Percentiles rank a stretch among this genome's conserved stretches.
phyloP scores from a whole-genome alignment of 1,140 invertebrate species.

The Bombyx mori region DNA sequence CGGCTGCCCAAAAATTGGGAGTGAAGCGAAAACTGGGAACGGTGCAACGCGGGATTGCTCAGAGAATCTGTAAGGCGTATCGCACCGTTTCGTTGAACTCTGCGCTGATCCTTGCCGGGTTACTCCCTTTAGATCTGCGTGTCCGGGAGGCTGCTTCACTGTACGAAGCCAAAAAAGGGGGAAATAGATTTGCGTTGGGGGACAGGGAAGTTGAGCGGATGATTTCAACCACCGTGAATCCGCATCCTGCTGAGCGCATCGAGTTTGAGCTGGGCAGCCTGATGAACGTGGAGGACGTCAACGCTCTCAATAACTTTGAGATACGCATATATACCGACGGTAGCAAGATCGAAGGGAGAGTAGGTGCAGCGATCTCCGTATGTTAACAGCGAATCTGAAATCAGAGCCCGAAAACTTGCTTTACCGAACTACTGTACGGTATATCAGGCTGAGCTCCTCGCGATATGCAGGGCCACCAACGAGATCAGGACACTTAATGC shows the following conservation, averaged over 20 bases:
- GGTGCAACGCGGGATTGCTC: constrained; percentile 8
- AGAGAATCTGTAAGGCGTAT: constrained; percentile 17
- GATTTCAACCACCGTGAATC: background rate
- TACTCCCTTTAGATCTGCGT: constrained; percentile 19
- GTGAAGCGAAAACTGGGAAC: background rate
- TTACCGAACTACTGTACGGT: constrained; percentile 15
- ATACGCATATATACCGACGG: constrained; percentile 15
- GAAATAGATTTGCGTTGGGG: background rate
- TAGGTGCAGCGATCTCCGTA: constrained; percentile 7
- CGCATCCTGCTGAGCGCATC: constrained; percentile 9
- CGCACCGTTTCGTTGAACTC: constrained; percentile 19
- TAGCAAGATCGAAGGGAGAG: constrained; percentile 14
- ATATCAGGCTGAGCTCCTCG: constrained; percentile 16
- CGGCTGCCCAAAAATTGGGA: background rate
- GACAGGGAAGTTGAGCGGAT: constrained; percentile 14
- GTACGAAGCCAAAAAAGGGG: constrained; percentile 15
- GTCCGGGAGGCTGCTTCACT: constrained; percentile 15
- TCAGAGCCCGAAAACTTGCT: constrained; percentile 8
- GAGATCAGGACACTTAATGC: too few relatives aligned
- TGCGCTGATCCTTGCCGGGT: constrained; percentile 15
- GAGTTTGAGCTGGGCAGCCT: constrained; percentile 4
- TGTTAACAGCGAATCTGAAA: constrained; percentile 7
- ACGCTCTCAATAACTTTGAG: background rate
- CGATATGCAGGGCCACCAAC: constrained; percentile 1
- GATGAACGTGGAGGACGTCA: background rate